Evolutionary conservation across 2,797 vertebrate genomes (phyloP), one percentile per base, ranked within the genome.

Genomic region (Carcharodon carcharias): DNA sequence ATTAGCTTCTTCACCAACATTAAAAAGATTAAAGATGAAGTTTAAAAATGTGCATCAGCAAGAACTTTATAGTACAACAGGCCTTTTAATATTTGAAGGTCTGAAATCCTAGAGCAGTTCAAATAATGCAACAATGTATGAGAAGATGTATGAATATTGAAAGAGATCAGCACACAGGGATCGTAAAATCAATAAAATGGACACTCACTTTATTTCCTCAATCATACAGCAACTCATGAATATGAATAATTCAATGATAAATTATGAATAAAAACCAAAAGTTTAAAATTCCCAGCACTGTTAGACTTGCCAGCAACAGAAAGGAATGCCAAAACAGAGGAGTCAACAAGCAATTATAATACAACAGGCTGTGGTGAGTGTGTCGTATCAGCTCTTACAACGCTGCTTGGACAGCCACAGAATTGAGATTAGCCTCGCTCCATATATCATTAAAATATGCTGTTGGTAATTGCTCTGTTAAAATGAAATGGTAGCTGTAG

Each of bases 241-340:
- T 95, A 95, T 73, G 65, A 73, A 95, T 56, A 35, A 26, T 45
- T 56, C 54, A 16, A 73, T 95, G 50, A 69, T 73, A 73, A 95
- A 95, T 95, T 95, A 95, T 95, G 67, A 35, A 95, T 71, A 54
- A 71, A 61, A 95, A 73, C 67, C 94, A 26, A 50, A 95, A 95
- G 67, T 95, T 95, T 73, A 71, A 73, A 95, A 95, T 95, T 73
- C 65, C 45, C 94, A 21, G 45, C 94, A 31, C 50, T 35, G 26
- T 71, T 95, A 56, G 94, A 21, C 45, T 14, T 9, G 45, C 45
- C 67, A 95, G 67, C 67, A 35, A 45, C 45, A 56, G 65, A 56
- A 69, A 71, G 50, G 26, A 56, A 35, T 35, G 26, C 31, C 28
- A 73, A 95, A 6, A 73, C 50, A 95, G 40, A 95, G 67, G 50